These are phyloP conservation scores for Drosophila nr. perissopoda DNA, from an alignment of 2,888 invertebrate genomes.

Conservation along the genomic window DNA sequence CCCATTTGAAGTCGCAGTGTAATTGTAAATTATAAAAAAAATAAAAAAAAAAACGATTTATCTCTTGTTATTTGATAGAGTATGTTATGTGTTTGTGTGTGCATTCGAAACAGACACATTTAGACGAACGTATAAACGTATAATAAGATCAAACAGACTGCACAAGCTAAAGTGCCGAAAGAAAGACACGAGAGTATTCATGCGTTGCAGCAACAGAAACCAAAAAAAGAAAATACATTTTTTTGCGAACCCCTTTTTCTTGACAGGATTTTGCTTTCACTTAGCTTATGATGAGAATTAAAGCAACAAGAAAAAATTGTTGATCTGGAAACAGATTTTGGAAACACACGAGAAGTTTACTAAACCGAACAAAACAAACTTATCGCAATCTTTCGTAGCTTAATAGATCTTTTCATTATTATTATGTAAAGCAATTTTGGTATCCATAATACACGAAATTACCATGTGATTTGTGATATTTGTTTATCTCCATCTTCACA, in stretches of 20 bases:
- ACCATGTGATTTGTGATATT: slow-evolving; percentile 13
- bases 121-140: neutral
- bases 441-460: slow-evolving; percentile 75
- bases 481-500: neutral
- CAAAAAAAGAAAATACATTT: neutral
- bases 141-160: slow-evolving; percentile 1
- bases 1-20: slow-evolving; percentile 17
- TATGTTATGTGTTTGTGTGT: neutral
- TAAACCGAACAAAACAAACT: neutral
- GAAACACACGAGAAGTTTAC: slow-evolving; percentile 8
- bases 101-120: slow-evolving; percentile 9
- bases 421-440: slow-evolving; percentile 65
- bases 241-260: neutral
- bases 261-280: neutral
- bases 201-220: slow-evolving; percentile 1
- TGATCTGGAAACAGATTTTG: slow-evolving; percentile 5
- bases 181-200: neutral
- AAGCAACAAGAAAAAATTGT: neutral
- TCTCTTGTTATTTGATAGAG: slow-evolving; percentile 18
- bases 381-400: neutral
- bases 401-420: neutral
- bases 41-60: slow-evolving; percentile 31
- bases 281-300: neutral
- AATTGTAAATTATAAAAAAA: slow-evolving; percentile 8
- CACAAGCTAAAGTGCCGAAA: slow-evolving; percentile 9